Evolutionary conservation across 2,888 invertebrate genomes (phyloP), one percentile per base, ranked within the genome.

Genomic region (Chrysotoxum bicinctum): DNA sequence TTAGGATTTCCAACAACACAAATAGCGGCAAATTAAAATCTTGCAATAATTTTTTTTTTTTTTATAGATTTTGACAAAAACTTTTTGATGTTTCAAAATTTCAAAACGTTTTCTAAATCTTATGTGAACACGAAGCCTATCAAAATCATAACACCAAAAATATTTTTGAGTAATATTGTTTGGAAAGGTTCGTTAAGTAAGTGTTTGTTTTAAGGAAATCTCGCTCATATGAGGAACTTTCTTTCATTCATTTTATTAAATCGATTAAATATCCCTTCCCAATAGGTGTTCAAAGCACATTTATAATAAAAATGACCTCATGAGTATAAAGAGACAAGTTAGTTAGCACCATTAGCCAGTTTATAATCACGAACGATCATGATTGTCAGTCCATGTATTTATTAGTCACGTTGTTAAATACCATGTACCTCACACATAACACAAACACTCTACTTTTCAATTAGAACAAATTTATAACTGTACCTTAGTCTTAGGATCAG

Each of bases 401-500:
- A 73, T 60, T 78, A 50, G 64, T 48, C 58, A 58, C 54, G 50
- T 68, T 74, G 60, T 74, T 45, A 48, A 52, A 64, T 70, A 76
- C 72, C 76, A 66, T 81, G 76, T 50, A 50, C 4, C 19, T 40
- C 8, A 40, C n/a, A n/a, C 10, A 21, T 75, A 43, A 50, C 70
- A 66, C 35, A 52, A 50, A 30, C 69, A 81, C 48, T 81, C 64
- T 50, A 75, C 60, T 81, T 81, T 81, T 40, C 56, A 75, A 64
- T 75, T 70, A 70, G 64, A 81, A 75, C 54, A 66, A 81, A 81
- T 81, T 81, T 64, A 70, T 66, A 56, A 32, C 62, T 43, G 40
- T 23, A 45, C 19, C 19, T 19, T 21, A 35, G 52, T 45, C 43
- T 64, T 45, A 52, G 23, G 58, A 68, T 37, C 37, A 68, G 7